phyloP scores from a whole-genome alignment of 2,888 invertebrate species.

The Elegia similella region DNA sequence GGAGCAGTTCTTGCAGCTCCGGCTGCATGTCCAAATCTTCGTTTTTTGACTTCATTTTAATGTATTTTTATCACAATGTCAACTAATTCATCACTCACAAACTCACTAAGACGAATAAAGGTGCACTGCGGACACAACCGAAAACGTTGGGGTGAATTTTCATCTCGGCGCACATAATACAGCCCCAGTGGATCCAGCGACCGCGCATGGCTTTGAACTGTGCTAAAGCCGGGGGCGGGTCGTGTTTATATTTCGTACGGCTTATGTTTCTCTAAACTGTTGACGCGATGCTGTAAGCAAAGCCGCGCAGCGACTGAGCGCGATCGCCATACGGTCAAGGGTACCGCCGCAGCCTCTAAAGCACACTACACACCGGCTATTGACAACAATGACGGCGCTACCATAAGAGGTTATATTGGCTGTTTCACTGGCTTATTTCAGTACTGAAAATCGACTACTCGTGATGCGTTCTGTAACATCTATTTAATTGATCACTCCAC shows the following conservation, averaged over 20 bases:
- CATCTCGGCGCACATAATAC: slow-evolving; percentile 9
- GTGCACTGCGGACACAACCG: neutral
- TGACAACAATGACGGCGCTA: slow-evolving; percentile 1
- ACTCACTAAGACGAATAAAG: neutral
- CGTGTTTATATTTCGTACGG: slow-evolving; percentile 42
- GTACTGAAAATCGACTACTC: neutral
- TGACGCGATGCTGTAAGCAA: slow-evolving; percentile 62
- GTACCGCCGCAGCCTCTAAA: slow-evolving; percentile 44
- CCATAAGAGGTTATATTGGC: neutral
- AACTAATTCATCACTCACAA: slow-evolving; percentile 34
- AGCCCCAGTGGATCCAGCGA: slow-evolving; percentile 29
- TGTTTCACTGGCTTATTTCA: neutral
- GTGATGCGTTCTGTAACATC: no score
- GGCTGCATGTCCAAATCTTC: slow-evolving; percentile 49
- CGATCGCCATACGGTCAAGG: slow-evolving; percentile 62
- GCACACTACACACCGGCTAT: slow-evolving; percentile 34
- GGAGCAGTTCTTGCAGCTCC: slow-evolving; percentile 69
- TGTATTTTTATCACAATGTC: slow-evolving; percentile 39
- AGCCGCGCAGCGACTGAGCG: slow-evolving; percentile 67
- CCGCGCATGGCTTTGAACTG: slow-evolving; percentile 57
- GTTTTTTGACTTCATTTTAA: slow-evolving; percentile 56
- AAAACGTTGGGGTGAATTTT: slow-evolving; percentile 19
- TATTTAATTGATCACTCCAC: no score
- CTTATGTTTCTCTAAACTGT: slow-evolving; percentile 30
- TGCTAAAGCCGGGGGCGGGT: slow-evolving; percentile 33